A percentile compares a stretch with the other conserved stretches of the same genome.
phyloP scores from a whole-genome alignment of 1,140 invertebrate genomes.

The Cotesia glomerata region DNA sequence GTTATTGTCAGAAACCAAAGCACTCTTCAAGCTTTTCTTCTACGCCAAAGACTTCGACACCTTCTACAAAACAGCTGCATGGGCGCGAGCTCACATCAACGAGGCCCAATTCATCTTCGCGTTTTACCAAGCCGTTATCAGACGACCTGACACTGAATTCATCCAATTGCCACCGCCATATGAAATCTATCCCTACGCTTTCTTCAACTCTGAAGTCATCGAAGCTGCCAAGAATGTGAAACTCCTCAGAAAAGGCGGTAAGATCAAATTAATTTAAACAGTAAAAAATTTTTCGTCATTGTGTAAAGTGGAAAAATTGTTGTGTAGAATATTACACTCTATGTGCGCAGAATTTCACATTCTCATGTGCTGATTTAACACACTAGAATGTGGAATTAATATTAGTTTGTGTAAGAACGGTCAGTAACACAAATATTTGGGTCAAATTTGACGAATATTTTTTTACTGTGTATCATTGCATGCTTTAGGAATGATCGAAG shows the following conservation, averaged over 20 bases:
- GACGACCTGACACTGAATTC: constrained; percentile 66
- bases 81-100: constrained; percentile 67
- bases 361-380: too few species aligned
- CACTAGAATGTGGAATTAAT: too few species aligned
- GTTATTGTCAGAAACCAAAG: constrained; percentile 63
- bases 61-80: constrained; percentile 70
- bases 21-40: constrained; percentile 67
- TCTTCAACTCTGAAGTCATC: constrained; percentile 61
- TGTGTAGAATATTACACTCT: too few species aligned
- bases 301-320: too few species aligned
- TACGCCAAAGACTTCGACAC: constrained; percentile 70
- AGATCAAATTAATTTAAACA: constrained; percentile 6
- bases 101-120: constrained; percentile 68
- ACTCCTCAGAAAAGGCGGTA: constrained; percentile 39
- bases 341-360: too few species aligned
- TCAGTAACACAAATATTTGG: too few species aligned
- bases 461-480: too few species aligned
- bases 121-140: constrained; percentile 67
- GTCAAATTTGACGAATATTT: too few species aligned
- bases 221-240: constrained; percentile 47
- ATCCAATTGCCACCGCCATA: constrained; percentile 69
- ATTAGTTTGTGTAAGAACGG: too few species aligned
- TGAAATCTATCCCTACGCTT: constrained; percentile 70
- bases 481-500: too few species aligned
- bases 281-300: too few species aligned